phyloP scores from a whole-genome alignment of 2,113 vertebrate species.

The Macaca fascicularis region T2T-MFA8v1.1 NC_088380.1:21582001-21582500 shows the following conservation, averaged over 20 bases:
- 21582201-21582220: not conserved
- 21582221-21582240: not conserved
- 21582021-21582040: not conserved
- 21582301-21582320: not conserved
- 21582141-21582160: no score
- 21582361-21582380: not conserved
- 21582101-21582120: not conserved
- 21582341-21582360: not conserved
- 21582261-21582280: not conserved
- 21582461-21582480: no score
- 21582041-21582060: not conserved
- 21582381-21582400: fast-evolving
- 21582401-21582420: not conserved
- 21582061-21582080: not conserved
- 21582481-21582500: not conserved
- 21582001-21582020: not conserved
- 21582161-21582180: no score
- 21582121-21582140: not conserved
- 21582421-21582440: not conserved
- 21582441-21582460: not conserved
- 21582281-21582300: not conserved
- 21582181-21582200: not conserved
- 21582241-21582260: not conserved
- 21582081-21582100: no score
- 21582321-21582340: not conserved